Percentiles rank a stretch among this genome's conserved stretches.
Evolutionary conservation across 2,113 vertebrate species (phyloP).

Genomic region (Odontophorus gujanensis): DNA sequence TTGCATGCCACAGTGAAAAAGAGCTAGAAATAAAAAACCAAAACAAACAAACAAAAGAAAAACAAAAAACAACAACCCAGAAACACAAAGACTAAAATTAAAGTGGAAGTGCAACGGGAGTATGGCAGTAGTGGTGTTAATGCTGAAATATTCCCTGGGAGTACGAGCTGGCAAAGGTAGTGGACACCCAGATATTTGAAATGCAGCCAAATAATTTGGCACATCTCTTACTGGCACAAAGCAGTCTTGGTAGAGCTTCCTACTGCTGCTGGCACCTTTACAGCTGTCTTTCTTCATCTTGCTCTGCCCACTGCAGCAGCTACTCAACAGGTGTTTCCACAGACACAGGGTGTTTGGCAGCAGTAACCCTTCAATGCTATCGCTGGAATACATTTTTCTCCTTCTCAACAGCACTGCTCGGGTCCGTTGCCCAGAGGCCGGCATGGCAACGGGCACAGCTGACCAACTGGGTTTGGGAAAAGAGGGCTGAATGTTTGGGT

Average conservation of each 20-base stretch:
- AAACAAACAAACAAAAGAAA: background rate
- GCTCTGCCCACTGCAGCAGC: constrained; percentile 70
- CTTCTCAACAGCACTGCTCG: constrained; percentile 2
- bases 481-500: background rate
- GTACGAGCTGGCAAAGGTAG: constrained; percentile 75
- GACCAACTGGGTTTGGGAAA: constrained; percentile 47
- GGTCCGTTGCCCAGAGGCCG: constrained; percentile 41
- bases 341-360: constrained; percentile 79
- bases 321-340: constrained; percentile 85
- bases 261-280: constrained; percentile 79
- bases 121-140: constrained; percentile 61
- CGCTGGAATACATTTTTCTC: constrained; percentile 74
- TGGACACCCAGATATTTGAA: constrained; percentile 84
- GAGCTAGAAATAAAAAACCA: background rate
- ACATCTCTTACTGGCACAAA: constrained; percentile 79
- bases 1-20: background rate
- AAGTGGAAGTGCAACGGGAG: constrained; percentile 34
- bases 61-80: background rate
- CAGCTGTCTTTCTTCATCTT: constrained; percentile 83
- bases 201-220: constrained; percentile 79
- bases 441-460: constrained; percentile 58
- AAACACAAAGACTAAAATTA: background rate
- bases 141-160: constrained; percentile 76
- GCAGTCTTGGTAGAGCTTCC: constrained; percentile 75
- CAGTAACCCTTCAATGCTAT: constrained; percentile 75